phyloP scores from a whole-genome alignment of 2,113 vertebrate genomes.

The Myotis brandtii region DNA sequence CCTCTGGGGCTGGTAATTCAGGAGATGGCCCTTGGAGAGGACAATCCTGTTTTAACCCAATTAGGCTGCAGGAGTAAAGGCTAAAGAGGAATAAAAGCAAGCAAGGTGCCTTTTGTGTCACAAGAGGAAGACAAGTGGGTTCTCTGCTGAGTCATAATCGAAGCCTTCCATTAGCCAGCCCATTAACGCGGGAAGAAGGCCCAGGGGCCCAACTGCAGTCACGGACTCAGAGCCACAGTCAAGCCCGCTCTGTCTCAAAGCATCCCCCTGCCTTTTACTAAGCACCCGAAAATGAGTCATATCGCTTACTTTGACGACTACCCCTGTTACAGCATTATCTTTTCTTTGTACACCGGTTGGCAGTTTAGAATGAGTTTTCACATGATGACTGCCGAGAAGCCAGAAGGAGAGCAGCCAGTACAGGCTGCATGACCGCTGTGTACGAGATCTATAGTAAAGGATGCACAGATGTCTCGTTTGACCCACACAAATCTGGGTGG shows the following conservation, averaged over 20 bases:
- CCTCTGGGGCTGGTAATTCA: not conserved
- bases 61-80: constrained; percentile 56
- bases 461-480: not conserved
- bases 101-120: constrained; percentile 48
- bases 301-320: not conserved
- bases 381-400: not conserved
- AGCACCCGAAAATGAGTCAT: not conserved
- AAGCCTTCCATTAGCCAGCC: constrained; percentile 4
- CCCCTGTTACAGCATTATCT: not conserved
- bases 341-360: not conserved
- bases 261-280: not conserved
- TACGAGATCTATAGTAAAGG: not conserved
- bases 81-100: constrained; percentile 59
- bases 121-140: constrained; percentile 55
- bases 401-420: not conserved
- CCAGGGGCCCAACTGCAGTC: not conserved
- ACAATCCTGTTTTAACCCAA: constrained; percentile 56
- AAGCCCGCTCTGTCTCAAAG: not conserved
- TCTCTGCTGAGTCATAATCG: constrained; percentile 35
- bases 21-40: not conserved
- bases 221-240: not conserved
- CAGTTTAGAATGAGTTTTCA: not conserved
- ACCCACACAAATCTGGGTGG: not conserved
- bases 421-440: not conserved
- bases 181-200: not conserved